phyloP scores from a whole-genome alignment of 1,140 invertebrate genomes.

The Sarcophaga peregrina region DNA sequence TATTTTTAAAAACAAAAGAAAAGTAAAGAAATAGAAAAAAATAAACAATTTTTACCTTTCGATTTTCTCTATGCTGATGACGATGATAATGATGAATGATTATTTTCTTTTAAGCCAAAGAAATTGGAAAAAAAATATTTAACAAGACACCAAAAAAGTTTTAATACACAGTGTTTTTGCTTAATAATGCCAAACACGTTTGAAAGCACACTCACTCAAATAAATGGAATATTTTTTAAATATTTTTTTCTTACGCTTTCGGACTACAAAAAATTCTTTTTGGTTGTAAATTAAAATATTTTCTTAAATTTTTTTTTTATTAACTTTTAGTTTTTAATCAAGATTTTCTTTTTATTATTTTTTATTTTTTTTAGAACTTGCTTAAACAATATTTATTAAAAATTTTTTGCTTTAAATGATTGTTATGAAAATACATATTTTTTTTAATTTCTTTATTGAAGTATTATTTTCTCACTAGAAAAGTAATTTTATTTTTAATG shows the following conservation, averaged over 20 bases:
- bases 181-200: slow-evolving; percentile 13
- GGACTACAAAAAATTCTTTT: not conserved
- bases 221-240: no score
- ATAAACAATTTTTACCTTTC: not conserved
- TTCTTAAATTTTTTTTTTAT: not conserved
- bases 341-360: not conserved
- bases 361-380: no score
- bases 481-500: no score
- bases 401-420: no score
- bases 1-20: not conserved
- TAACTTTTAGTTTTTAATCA: not conserved
- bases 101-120: not conserved
- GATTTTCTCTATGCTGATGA: not conserved
- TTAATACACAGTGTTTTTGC: not conserved
- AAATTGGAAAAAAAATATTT: not conserved
- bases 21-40: not conserved
- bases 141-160: no score
- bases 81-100: no score
- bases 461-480: no score
- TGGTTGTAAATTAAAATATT: not conserved
- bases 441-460: no score
- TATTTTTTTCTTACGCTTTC: not conserved
- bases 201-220: not conserved
- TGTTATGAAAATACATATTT: no score
- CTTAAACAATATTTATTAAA: no score